Evolutionary conservation across 2,888 invertebrate species (phyloP), one percentile per base, ranked within the genome.

Genomic region (Oscheius sp.): DNA sequence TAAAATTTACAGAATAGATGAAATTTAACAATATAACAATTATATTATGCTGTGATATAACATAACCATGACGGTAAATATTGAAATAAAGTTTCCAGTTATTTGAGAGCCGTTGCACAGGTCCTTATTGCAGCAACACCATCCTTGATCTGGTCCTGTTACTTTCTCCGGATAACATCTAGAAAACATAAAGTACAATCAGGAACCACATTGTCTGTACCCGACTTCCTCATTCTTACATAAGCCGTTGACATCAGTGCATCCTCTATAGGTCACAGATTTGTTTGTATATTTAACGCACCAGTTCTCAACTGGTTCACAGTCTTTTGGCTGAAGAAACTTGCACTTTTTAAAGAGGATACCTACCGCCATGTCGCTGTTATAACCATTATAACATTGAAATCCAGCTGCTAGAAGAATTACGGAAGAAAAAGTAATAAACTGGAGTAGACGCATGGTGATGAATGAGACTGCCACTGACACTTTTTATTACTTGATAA

Each of bases 1-100:
- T 72, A 83, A 76, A 23, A 75, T 91, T 45, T 89, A 89, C 80
- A 85, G 92, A 91, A 88, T 91, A 90, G 89, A 91, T 94, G 74
- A 85, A 55, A 77, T 84, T 23, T 76, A 56, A 63, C 3, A 21
- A 35, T 29, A n/a, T 35, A 59, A 27, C 41, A 41, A 29, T 41
- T 29, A 35, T 6, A 35, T 35, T 35, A 35, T 35, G 35, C 35
- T 35, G 35, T 35, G 35, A 21, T 49, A 49, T 49, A 49, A 18
- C 16, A 49, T 49, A 49, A 49, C 16, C 21, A 49, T 49, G n/a
- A 49, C n/a, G 21, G 49, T 49, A 53, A 53, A 23, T 23, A 53
- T 18, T 18, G 53, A 18, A n/a, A 58, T 27, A 27, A 58, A 35
- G 27, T 2, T 27, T 29, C 1, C n/a, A 18, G 7, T 58, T n/a